Base-by-base conservation (phyloP, 2,888 invertebrate genomes). In the Hartigia nigra region DNA sequence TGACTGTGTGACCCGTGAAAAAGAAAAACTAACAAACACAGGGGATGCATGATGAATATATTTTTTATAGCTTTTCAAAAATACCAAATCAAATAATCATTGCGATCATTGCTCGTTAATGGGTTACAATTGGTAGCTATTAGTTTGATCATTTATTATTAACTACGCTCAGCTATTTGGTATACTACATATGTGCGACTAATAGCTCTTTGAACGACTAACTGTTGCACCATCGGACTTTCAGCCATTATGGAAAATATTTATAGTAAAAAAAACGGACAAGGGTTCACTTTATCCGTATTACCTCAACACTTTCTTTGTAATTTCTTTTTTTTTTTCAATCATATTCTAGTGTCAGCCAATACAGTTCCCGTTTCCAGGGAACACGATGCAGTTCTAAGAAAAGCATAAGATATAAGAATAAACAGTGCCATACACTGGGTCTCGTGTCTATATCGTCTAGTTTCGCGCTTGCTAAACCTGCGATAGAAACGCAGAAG, bases 251-350 rank as follows among this genome's bases (percentile, higher is more conserved):
- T 55, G 55, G 55, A 55, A 55, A 23, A 55, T 55, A 55, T 23
- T 5, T 55, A 55, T 9, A 23, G 2, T 23, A 39, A 5, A 39
- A 14, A 37, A 23, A 55, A 55, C 23, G 23, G 2, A 55, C 23
- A 9, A 55, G 5, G 39, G 14, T 39, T 5, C 55, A 9, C 23
- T 2, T 5, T 55, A 1, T 23, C 14, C 23, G 2, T 23, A 23
- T 55, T 23, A 23, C 14, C 12, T 14, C 14, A 9, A 5, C 23
- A 55, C 14, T 55, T 11, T 9, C 55, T 55, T 23, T 74, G 75
- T 80, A 79, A 79, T 79, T 79, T 72, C 70, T 76, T 79, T 79
- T 79, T 72, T 72, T 76, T 79, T 74, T 34, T 14, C 5, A 77
- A 77, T 70, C 31, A 75, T n/a, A 70, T 14, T 36, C 23, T 31